phyloP scores from a whole-genome alignment of 1,140 invertebrate genomes.

The Cotesia typhae region DNA sequence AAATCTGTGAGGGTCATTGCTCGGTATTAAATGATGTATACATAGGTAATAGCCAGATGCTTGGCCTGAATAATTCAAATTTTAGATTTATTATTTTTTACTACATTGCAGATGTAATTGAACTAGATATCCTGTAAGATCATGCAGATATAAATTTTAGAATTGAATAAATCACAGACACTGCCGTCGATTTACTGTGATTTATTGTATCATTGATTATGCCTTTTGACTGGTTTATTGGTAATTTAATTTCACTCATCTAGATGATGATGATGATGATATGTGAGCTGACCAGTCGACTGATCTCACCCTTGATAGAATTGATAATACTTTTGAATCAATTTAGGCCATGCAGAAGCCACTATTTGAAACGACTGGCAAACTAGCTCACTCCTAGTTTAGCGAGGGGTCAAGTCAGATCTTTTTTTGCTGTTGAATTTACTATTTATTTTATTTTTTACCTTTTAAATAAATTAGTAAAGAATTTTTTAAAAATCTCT shows the following conservation, averaged over 20 bases:
- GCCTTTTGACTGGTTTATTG: conserved; percentile 4
- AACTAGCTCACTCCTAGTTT: not conserved
- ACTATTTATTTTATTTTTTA: not conserved
- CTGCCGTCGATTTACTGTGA: not conserved
- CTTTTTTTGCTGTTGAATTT: conserved; percentile 11
- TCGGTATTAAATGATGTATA: conserved; percentile 9
- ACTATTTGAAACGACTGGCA: not conserved
- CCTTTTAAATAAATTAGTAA: too few relatives aligned
- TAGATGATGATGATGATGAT: not conserved
- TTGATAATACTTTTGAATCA: conserved; percentile 8
- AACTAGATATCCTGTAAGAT: too few relatives aligned
- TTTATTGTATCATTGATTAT: conserved; percentile 7
- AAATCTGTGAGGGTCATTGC: conserved; percentile 42
- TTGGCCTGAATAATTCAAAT: conserved; percentile 7
- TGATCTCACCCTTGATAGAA: conserved; percentile 27
- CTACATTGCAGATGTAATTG: not conserved
- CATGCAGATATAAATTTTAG: too few relatives aligned
- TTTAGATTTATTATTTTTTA: not conserved
- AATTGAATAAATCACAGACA: conserved; percentile 1
- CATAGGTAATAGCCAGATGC: not conserved
- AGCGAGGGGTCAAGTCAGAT: conserved; percentile 3
- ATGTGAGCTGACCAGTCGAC: not conserved
- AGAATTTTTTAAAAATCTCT: not conserved
- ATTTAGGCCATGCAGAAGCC: conserved; percentile 36
- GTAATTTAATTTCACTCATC: not conserved